These are phyloP conservation scores for Trichonephila clavipes DNA, from an alignment of 1,140 invertebrate genomes.

Conservation along the genomic window DNA sequence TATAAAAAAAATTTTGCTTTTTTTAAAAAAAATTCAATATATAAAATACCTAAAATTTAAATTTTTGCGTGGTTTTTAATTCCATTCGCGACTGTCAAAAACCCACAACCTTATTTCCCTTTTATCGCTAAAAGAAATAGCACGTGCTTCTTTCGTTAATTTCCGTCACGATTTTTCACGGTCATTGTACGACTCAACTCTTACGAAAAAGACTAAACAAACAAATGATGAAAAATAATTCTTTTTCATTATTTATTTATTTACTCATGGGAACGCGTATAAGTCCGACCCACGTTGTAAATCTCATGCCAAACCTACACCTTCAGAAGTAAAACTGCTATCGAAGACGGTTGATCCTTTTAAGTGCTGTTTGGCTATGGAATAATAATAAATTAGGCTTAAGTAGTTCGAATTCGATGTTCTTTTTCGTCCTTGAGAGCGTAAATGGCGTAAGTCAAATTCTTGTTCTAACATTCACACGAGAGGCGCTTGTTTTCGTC, in stretches of 20 bases:
- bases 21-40: background rate
- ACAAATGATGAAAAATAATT: background rate
- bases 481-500: no score
- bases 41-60: background rate
- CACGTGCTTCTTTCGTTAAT: slow-evolving; percentile 6
- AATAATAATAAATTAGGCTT: slow-evolving; percentile 5
- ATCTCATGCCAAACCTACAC: slow-evolving; percentile 14
- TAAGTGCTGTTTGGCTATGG: background rate
- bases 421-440: background rate
- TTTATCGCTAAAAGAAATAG: background rate
- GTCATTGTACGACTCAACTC: slow-evolving; percentile 6
- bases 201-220: background rate
- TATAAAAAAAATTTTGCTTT: background rate
- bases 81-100: background rate
- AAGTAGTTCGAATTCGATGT: background rate
- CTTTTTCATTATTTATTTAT: slow-evolving; percentile 4
- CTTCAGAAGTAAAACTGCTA: background rate
- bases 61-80: slow-evolving; percentile 18
- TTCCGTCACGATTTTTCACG: slow-evolving; percentile 8
- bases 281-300: background rate
- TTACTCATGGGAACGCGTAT: background rate
- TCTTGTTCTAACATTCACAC: no score
- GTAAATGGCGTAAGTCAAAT: background rate
- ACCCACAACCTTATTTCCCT: background rate
- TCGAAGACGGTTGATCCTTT: background rate